Percentiles rank a stretch among this genome's conserved stretches.
These are phyloP conservation scores for Limnephilus rhombicus DNA, from an alignment of 2,888 invertebrate genomes.

Conservation along the genomic window DNA sequence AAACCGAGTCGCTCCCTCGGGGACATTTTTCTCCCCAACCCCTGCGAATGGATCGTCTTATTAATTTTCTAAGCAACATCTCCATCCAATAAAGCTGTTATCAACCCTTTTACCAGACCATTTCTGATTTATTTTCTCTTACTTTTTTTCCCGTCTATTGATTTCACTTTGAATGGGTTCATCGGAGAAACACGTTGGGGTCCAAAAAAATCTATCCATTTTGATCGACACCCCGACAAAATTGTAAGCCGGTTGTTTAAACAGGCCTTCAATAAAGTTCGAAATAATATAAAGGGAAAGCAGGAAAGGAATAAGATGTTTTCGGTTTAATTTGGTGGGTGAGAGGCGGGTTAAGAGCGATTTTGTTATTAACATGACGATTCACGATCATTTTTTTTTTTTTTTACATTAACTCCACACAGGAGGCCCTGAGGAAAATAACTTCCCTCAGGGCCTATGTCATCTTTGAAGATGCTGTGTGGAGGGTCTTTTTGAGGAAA, in stretches of 20 bases:
- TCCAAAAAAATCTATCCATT: not conserved
- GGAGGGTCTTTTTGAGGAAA: no score
- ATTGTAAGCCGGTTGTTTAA: not conserved
- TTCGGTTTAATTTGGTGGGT: not conserved
- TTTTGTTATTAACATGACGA: no score
- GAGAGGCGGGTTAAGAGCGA: not conserved
- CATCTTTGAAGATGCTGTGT: no score
- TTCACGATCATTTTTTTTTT: no score
- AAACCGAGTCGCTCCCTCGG: conserved; percentile 18
- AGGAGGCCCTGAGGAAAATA: no score
- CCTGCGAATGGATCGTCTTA: not conserved
- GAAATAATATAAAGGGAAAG: not conserved
- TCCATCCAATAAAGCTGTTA: conserved; percentile 3
- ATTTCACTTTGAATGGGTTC: not conserved
- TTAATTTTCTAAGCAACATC: conserved; percentile 33
- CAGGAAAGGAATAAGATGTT: not conserved
- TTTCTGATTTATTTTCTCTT: not conserved
- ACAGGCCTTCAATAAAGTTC: not conserved
- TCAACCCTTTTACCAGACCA: conserved; percentile 8
- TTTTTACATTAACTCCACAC: no score
- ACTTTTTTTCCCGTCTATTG: not conserved
- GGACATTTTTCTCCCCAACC: conserved; percentile 17
- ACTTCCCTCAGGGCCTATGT: no score
- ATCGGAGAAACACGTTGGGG: not conserved
- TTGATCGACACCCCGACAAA: not conserved